Evolutionary conservation across 2,113 vertebrate species (phyloP).

Genomic region (Ceyx margarethae): DNA sequence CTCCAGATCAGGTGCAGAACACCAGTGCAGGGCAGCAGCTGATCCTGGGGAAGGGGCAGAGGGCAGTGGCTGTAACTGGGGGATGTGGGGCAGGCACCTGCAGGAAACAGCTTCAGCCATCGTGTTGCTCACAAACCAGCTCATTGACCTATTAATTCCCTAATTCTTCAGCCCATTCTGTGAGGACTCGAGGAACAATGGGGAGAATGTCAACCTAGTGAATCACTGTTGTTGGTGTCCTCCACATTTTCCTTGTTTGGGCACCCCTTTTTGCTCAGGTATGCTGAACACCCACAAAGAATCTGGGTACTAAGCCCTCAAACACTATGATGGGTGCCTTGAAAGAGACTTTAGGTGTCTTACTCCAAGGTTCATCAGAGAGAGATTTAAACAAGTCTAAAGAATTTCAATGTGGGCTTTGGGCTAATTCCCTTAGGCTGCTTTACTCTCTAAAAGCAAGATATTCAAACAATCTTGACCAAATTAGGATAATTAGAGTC

Average conservation of each 20-base stretch:
- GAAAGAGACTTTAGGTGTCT: neutral
- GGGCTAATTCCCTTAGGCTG: neutral
- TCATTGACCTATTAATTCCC: conserved; percentile 19
- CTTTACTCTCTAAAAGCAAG: conserved; percentile 4
- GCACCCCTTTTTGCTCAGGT: conserved; percentile 37
- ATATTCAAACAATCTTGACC: conserved; percentile 15
- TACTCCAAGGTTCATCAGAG: conserved; percentile 1
- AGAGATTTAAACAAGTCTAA: neutral
- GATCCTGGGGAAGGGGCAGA: neutral
- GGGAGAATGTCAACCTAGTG: conserved; percentile 16
- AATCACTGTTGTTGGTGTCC: conserved; percentile 31
- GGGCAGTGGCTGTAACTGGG: neutral
- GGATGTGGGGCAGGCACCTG: neutral
- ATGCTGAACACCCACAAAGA: neutral
- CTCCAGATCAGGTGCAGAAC: neutral
- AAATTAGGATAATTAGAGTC: conserved; percentile 30
- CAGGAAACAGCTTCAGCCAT: neutral
- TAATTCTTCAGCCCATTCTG: neutral
- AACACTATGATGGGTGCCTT: conserved; percentile 12
- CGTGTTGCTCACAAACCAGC: neutral
- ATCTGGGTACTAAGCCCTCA: neutral
- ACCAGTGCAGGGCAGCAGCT: neutral
- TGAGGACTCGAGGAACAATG: conserved; percentile 12
- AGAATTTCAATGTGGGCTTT: conserved; percentile 17
- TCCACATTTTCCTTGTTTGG: conserved; percentile 25